Evolutionary conservation across 2,888 invertebrate genomes (phyloP).

Genomic region (Rhogogaster chlorosoma): DNA sequence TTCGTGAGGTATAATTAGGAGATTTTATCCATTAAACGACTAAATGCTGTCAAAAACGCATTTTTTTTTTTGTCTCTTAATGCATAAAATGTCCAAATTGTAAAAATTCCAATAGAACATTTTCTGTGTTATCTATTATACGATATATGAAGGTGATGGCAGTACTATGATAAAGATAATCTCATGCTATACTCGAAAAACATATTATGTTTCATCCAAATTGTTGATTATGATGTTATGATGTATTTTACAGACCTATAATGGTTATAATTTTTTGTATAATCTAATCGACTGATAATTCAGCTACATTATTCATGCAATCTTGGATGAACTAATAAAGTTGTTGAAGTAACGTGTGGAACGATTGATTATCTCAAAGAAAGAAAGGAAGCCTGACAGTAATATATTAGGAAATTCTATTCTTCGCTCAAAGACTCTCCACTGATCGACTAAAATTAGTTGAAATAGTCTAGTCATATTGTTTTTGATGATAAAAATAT

Average conservation of each 20-base stretch:
- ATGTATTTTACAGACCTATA: background rate
- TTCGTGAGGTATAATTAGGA: background rate
- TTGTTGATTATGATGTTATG: background rate
- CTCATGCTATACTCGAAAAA: background rate
- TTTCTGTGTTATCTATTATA: conserved; percentile 7
- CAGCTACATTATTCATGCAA: background rate
- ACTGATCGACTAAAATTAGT: background rate
- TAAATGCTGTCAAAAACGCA: background rate
- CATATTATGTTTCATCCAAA: conserved; percentile 5
- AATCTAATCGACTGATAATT: background rate
- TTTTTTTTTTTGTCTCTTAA: background rate
- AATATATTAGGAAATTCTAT: background rate
- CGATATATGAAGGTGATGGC: conserved; percentile 1
- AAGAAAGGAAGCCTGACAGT: background rate
- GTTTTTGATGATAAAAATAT: background rate
- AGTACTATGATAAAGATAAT: background rate
- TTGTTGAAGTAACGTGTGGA: conserved; percentile 1
- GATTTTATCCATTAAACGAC: background rate
- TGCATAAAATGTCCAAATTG: background rate
- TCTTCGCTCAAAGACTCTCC: background rate
- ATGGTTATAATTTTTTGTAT: background rate
- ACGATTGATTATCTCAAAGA: conserved; percentile 21
- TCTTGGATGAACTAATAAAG: background rate
- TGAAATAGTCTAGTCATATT: background rate
- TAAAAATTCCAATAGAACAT: background rate